phyloP scores from a whole-genome alignment of 1,140 invertebrate species.

The Hylaeus volcanicus region DNA sequence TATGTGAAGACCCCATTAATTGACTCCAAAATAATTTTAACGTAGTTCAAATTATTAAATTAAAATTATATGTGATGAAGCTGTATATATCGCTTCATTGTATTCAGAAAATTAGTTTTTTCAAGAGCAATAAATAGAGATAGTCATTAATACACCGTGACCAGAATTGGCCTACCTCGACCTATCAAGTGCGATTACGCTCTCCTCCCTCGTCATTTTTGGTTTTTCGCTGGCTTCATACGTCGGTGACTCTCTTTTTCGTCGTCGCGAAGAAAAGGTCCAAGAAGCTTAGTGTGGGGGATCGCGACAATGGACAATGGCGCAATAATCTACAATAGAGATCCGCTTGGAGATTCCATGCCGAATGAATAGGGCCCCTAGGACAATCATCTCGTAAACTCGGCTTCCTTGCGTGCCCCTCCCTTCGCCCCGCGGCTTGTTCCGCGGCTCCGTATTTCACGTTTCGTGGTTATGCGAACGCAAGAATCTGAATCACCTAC shows the following conservation, averaged over 20 bases:
- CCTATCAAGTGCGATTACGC: too few relatives aligned
- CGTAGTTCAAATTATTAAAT: too few relatives aligned
- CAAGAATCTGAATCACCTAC: slow-evolving; percentile 55
- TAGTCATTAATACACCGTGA: too few relatives aligned
- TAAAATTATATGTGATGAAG: too few relatives aligned
- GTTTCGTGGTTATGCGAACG: slow-evolving; percentile 48
- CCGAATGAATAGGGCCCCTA: slow-evolving; percentile 69
- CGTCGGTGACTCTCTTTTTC: slow-evolving; percentile 36
- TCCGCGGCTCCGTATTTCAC: slow-evolving; percentile 56
- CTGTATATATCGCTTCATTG: too few relatives aligned
- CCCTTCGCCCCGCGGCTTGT: slow-evolving; percentile 30
- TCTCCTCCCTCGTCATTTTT: background rate
- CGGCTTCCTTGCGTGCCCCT: slow-evolving; percentile 60
- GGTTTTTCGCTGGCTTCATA: slow-evolving; percentile 11
- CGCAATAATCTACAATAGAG: slow-evolving; percentile 74
- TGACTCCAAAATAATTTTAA: too few relatives aligned
- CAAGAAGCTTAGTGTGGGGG: slow-evolving; percentile 45
- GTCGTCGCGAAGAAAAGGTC: slow-evolving; percentile 34
- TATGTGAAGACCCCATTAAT: too few relatives aligned
- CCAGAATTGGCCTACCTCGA: too few relatives aligned
- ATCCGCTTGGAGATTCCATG: slow-evolving; percentile 69
- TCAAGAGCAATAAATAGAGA: too few relatives aligned
- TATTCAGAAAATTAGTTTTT: too few relatives aligned
- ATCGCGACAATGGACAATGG: slow-evolving; percentile 72
- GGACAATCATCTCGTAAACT: slow-evolving; percentile 76